Conservation (phyloP, 1,140 invertebrate species). For the Propsilocerus akamusi region DNA sequence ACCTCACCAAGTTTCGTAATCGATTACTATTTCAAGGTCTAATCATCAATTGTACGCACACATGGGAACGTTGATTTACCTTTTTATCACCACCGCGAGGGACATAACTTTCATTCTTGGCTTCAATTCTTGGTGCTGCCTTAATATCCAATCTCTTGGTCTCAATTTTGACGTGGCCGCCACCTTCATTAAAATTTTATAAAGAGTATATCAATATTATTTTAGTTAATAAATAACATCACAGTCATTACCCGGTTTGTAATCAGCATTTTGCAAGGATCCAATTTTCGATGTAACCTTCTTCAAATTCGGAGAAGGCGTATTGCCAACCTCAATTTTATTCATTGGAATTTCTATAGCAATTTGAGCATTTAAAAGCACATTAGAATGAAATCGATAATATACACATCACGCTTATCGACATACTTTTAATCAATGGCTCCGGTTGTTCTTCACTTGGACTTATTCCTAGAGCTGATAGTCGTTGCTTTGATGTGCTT, state of each 20-base stretch:
- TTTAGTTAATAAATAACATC: neutral
- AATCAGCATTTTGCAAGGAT: slow-evolving; percentile 76
- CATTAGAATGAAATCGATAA: no score
- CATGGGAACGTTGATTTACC: no score
- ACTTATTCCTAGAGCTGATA: slow-evolving; percentile 19
- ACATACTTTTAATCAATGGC: slow-evolving; percentile 56
- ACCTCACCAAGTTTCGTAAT: no score
- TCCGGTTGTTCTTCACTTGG: slow-evolving; percentile 18
- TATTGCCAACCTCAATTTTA: slow-evolving; percentile 76
- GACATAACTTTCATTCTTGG: slow-evolving; percentile 78
- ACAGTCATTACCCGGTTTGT: slow-evolving; percentile 60
- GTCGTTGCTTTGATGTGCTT: slow-evolving; percentile 21
- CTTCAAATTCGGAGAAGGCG: slow-evolving; percentile 79
- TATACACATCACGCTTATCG: slow-evolving; percentile 1
- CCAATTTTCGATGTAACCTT: slow-evolving; percentile 86
- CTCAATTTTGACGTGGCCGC: slow-evolving; percentile 81
- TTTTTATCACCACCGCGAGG: slow-evolving; percentile 84
- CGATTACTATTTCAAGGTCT: no score
- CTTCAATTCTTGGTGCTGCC: slow-evolving; percentile 62
- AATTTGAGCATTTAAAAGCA: neutral
- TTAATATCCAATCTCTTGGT: slow-evolving; percentile 73
- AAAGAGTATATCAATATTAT: no score
- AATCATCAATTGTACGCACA: no score
- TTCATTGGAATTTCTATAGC: slow-evolving; percentile 70
- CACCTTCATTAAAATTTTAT: slow-evolving; percentile 30